These are phyloP conservation scores for Coremacera marginata DNA, from an alignment of 2,888 invertebrate genomes.

Conservation along the genomic window DNA sequence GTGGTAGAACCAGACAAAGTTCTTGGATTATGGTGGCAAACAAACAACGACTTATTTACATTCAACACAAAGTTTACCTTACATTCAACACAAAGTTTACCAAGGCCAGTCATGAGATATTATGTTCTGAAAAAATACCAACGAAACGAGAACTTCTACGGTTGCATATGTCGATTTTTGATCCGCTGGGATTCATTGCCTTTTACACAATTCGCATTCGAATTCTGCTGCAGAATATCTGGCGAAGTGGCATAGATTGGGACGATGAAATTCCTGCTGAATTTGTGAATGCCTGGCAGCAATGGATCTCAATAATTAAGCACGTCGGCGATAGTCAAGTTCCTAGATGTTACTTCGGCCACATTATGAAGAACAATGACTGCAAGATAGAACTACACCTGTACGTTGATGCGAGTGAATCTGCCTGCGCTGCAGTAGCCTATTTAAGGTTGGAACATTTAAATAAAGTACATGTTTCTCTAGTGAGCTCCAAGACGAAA, in stretches of 20 bases:
- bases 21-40: conserved; percentile 43
- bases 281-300: conserved; percentile 32
- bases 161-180: conserved; percentile 45
- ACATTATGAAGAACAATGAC: conserved; percentile 40
- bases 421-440: conserved; percentile 49
- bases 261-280: conserved; percentile 41
- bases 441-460: conserved; percentile 43
- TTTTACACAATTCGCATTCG: conserved; percentile 39
- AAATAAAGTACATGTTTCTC: conserved; percentile 11
- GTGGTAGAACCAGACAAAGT: conserved; percentile 42
- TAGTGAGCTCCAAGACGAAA: too few species aligned
- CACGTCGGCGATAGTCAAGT: background rate
- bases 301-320: conserved; percentile 30
- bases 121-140: conserved; percentile 22
- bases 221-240: conserved; percentile 47
- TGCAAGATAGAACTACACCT: conserved; percentile 35
- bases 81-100: conserved; percentile 46
- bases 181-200: conserved; percentile 44
- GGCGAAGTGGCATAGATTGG: conserved; percentile 42
- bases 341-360: conserved; percentile 3
- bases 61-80: conserved; percentile 45
- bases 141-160: conserved; percentile 45
- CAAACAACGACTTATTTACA: conserved; percentile 37
- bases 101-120: conserved; percentile 37
- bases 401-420: conserved; percentile 43